Evolutionary conservation across 2,113 vertebrate genomes (phyloP).

Genomic region (Spea bombifrons): DNA sequence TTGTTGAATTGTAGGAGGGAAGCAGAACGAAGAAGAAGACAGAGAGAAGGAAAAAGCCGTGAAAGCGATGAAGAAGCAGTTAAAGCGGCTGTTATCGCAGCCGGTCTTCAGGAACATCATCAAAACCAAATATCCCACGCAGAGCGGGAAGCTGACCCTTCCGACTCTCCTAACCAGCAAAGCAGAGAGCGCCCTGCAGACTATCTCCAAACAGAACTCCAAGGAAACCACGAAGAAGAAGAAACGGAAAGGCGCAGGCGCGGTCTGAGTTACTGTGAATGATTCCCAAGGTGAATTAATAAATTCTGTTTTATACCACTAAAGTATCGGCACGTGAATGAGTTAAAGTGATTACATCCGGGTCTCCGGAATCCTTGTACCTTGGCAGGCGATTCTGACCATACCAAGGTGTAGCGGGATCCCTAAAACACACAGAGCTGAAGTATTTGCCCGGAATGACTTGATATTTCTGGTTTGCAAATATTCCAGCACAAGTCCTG

Average conservation of each 20-base stretch:
- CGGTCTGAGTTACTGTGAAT: too few relatives aligned
- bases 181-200: constrained; percentile 71
- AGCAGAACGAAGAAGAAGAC: constrained; percentile 70
- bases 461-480: too few relatives aligned
- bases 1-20: constrained; percentile 49
- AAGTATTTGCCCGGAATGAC: too few relatives aligned
- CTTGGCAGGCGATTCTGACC: too few relatives aligned
- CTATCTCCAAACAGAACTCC: constrained; percentile 62
- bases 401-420: too few relatives aligned
- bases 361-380: too few relatives aligned
- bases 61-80: constrained; percentile 84
- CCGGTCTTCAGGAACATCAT: constrained; percentile 77
- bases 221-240: constrained; percentile 52
- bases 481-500: too few relatives aligned
- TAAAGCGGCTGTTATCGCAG: constrained; percentile 79
- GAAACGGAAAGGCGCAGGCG: not conserved
- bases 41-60: constrained; percentile 77
- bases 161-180: constrained; percentile 52
- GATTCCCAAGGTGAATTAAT: too few relatives aligned
- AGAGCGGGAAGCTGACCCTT: constrained; percentile 77
- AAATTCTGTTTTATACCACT: too few relatives aligned
- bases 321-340: too few relatives aligned
- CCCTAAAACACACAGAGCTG: too few relatives aligned
- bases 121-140: constrained; percentile 90
- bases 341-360: too few relatives aligned